Base-by-base conservation (phyloP, 2,113 vertebrate species). In the Nanger granti region DNA sequence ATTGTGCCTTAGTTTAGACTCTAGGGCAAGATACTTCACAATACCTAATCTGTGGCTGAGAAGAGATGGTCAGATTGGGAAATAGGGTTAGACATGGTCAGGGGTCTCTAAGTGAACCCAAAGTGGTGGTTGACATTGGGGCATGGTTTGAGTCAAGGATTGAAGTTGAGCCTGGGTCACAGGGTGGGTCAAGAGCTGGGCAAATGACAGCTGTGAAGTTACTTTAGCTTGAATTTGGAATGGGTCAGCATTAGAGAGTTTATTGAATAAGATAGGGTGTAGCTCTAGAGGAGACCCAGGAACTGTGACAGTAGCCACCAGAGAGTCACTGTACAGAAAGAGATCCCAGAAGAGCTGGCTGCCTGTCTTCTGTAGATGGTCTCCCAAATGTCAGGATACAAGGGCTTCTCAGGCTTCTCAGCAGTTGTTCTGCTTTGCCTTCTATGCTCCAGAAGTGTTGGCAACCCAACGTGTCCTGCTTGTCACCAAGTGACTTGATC, bases 391-490 rank as follows among this genome's bases (percentile, higher is more conserved):
- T 37, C 4, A 5, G 5, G 66, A 15, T 29, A 22, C 11, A 49
- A 28, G 1, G 8, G 5, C 17, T 52, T n/a, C n/a, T 47, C 34
- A 73, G 59, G 5, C 31, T 47, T 47, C 11, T 11, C 1, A 15
- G 34, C 8, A 52, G 31, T 12, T 34, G 22, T 2, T 14, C 41
- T 52, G 14, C 6, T 55, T 62, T 76, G 34, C 14, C 47, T 8
- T 28, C 14, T 10, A 7, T 41, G 20, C 7, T 80, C 28, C 62
- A 94, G 62, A 69, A 82, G 9, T 24, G 24, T 3, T 37, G 55
- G 7, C 1, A 1, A 49, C 4, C 7, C 31, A 34, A 7, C 1
- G 7, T 8, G 18, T 31, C 28, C 17, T 24, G 22, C 54, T 26
- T 29, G 13, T 2, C 28, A 11, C 28, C 54, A 8, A 6, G 60